Evolutionary conservation across 1,140 invertebrate species (phyloP), one percentile per base, ranked within the genome.

Genomic region (Drosophila elegans): DNA sequence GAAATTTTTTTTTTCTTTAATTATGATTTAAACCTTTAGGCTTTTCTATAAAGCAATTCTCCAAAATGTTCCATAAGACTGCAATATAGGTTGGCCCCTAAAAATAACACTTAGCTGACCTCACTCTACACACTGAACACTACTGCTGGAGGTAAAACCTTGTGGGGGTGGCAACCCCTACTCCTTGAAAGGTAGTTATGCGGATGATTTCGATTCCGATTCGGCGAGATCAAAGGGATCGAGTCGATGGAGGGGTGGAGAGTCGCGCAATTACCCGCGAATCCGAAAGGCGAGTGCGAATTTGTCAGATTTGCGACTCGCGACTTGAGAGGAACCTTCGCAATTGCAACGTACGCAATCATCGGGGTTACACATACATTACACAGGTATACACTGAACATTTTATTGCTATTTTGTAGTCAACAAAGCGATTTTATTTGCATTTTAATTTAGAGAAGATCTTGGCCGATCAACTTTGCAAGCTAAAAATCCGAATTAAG

Each of bases 281-380:
- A 57, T 51, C 52, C 53, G 62, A 75, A 75, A 75, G 62, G 48
- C 72, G 60, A 75, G 53, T 75, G 61, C 72, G 72, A 74, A 64
- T 63, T 68, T 63, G 49, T 63, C 49, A 54, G 16, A 57, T 13
- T 53, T 21, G 60, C 51, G 32, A 59, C 27, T 48, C 39, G 60
- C 63, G 25, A 38, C 29, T 48, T 12, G 52, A 61, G 69, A 54
- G 49, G 71, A 73, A 62, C 51, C 53, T 75, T 66, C 42, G 46
- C 54, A 39, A 74, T 74, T 54, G 53, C 62, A 75, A 44, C 11
- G 63, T 34, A 56, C 64, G 67, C 67, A 71, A 71, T 71, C 55
- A 66, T 41, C 34, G 44, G 63, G 25, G 54, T 66, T 39, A 57
- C 67, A 68, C 34, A 46, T 46, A 41, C 60, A 74, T 55, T 69